These are phyloP conservation scores for Trachelus troglodyta DNA, from an alignment of 2,888 invertebrate genomes.

Conservation along the genomic window DNA sequence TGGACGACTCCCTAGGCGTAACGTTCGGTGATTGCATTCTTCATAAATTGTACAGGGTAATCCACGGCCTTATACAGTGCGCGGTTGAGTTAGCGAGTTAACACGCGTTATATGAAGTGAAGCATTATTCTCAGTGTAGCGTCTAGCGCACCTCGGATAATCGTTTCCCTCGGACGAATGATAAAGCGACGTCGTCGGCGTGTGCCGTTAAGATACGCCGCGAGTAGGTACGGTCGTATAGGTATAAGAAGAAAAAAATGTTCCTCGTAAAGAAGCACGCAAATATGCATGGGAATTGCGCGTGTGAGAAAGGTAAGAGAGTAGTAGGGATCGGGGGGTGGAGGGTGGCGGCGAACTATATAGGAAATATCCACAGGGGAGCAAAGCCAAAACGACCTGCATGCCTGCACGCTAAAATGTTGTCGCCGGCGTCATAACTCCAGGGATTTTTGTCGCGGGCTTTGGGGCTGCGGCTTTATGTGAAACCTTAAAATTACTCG, in stretches of 20 bases:
- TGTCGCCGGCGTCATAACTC: slow-evolving; percentile 46
- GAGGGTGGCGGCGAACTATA: slow-evolving; percentile 6
- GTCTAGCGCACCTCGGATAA: background rate
- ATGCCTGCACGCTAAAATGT: slow-evolving; percentile 48
- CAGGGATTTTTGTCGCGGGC: slow-evolving; percentile 51
- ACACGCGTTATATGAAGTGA: background rate
- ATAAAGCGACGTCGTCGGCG: background rate
- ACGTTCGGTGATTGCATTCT: background rate
- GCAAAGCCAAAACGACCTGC: slow-evolving; percentile 38
- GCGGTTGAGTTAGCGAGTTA: background rate
- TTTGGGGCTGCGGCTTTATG: slow-evolving; percentile 45
- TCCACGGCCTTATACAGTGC: background rate
- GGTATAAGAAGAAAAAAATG: slow-evolving; percentile 42
- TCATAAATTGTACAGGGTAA: background rate
- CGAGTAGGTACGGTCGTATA: slow-evolving; percentile 13
- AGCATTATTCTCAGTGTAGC: background rate
- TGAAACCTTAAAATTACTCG: slow-evolving; percentile 47
- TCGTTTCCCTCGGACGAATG: background rate
- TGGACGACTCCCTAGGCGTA: background rate
- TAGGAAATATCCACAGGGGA: background rate
- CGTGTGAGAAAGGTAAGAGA: slow-evolving; percentile 24
- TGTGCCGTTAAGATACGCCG: background rate
- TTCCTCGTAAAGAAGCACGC: slow-evolving; percentile 53
- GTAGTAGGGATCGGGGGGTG: slow-evolving; percentile 13
- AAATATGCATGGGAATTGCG: slow-evolving; percentile 59